Evolutionary conservation across 2,113 vertebrate species (phyloP), one percentile per base, ranked within the genome.

Genomic region (Proteles cristata): DNA sequence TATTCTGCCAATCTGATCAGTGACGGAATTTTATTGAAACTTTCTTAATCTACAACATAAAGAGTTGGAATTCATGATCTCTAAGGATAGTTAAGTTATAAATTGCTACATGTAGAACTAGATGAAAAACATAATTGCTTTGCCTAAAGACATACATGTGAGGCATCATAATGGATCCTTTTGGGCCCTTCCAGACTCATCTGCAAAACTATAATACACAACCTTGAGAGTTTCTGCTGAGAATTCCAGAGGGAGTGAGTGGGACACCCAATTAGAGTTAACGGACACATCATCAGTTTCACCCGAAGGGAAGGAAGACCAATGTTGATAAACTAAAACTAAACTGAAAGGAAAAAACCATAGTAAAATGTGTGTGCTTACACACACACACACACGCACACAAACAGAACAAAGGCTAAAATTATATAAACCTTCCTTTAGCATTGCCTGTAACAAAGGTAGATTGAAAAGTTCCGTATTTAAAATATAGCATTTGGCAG

Each of bases 281-380:
- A 0, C 26, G 43, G 26, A 74, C 28, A n/a, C 33, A 53, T 21
- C 55, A 84, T 26, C 55, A 84, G 45, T 55, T 23, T 88, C 61
- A 15, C 45, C 71, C 15, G 11, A 73, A 79, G 26, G 0, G 1
- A 93, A 88, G 11, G 58, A 84, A 83, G 80, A 58, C 43, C 50
- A 28, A 68, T 66, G 28, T 66, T 61, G 33, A n/a, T 81, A 16
- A 55, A 55, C 16, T 55, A 17, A 55, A 55, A 12, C 53, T 87
- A 66, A 94, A 95, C 87, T 74, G 63, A 88, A 89, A 88, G 14
- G 7, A 21, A 80, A n/a, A 66, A 92, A 96, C 55, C 4, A 35
- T 14, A 15, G 11, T 19, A 23, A 61, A 21, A 61, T 19, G 15
- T 15, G 5, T 6, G 0, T 2, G 7, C 15, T 11, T 12, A 15